A percentile compares a stretch with the other conserved stretches of the same genome.
Evolutionary conservation across 2,113 vertebrate genomes (phyloP).

Genomic region (Gobiocypris rarus): DNA sequence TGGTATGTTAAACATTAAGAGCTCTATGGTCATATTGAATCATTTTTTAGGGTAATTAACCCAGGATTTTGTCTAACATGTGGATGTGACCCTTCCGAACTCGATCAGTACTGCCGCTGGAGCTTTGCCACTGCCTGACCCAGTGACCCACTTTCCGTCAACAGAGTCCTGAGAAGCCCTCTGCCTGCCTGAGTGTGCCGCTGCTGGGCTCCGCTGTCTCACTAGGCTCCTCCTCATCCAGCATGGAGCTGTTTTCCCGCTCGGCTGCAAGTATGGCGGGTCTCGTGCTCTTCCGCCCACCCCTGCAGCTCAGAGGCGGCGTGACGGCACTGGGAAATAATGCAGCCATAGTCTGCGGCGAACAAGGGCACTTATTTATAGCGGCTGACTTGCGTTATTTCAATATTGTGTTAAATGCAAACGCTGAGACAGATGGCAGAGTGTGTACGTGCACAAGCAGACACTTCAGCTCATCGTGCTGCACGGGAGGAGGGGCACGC

Average conservation of each 20-base stretch:
- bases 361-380: slow-evolving; percentile 17
- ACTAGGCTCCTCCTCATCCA: slow-evolving; percentile 33
- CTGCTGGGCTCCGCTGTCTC: slow-evolving; percentile 38
- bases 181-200: slow-evolving; percentile 16
- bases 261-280: background rate
- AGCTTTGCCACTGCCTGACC: slow-evolving; percentile 52
- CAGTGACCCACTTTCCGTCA: slow-evolving; percentile 60
- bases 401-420: background rate
- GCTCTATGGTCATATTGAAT: background rate
- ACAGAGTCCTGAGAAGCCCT: slow-evolving; percentile 12
- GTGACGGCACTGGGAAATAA: background rate
- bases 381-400: background rate
- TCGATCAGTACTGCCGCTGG: background rate
- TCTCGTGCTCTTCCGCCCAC: background rate
- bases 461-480: background rate
- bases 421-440: slow-evolving; percentile 6
- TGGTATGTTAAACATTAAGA: background rate
- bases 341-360: background rate
- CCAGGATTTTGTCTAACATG: background rate
- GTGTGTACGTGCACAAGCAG: slow-evolving; percentile 5
- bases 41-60: background rate
- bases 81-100: slow-evolving; percentile 46
- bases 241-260: slow-evolving; percentile 10
- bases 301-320: background rate
- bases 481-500: slow-evolving; percentile 16